phyloP scores from a whole-genome alignment of 2,113 vertebrate species.

The Cathartes aura region DNA sequence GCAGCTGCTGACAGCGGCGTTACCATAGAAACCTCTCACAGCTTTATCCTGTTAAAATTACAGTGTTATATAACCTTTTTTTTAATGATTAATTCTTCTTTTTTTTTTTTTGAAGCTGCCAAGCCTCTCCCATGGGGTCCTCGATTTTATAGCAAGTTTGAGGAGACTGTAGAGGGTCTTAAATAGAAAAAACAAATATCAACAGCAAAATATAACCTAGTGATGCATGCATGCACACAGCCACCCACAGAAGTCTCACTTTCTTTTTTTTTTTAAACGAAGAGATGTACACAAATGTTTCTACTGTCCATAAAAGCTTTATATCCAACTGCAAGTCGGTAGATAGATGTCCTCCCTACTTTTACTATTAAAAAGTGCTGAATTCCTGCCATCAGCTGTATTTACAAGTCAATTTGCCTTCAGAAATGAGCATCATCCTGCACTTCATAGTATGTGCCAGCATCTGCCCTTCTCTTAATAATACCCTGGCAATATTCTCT shows the following conservation, averaged over 20 bases:
- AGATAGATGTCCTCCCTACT: neutral
- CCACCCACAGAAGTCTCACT: neutral
- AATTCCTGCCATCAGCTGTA: neutral
- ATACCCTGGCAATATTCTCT: neutral
- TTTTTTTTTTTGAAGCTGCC: neutral
- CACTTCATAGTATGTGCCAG: fast-evolving
- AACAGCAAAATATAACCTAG: neutral
- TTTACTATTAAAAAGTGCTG: neutral
- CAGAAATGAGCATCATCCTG: neutral
- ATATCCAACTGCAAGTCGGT: neutral
- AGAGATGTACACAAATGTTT: neutral
- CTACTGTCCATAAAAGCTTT: neutral
- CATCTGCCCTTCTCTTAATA: neutral
- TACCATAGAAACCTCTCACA: constrained; percentile 44
- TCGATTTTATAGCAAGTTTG: neutral
- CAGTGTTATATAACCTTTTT: neutral
- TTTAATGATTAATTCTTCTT: neutral
- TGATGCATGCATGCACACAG: neutral
- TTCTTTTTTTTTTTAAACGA: neutral
- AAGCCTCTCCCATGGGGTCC: neutral
- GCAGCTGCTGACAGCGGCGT: neutral
- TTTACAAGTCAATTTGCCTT: neutral
- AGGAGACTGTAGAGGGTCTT: neutral
- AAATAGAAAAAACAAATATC: neutral
- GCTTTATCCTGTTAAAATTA: neutral